Conservation (phyloP, 2,113 vertebrate species). For the Siniperca chuatsi region DNA sequence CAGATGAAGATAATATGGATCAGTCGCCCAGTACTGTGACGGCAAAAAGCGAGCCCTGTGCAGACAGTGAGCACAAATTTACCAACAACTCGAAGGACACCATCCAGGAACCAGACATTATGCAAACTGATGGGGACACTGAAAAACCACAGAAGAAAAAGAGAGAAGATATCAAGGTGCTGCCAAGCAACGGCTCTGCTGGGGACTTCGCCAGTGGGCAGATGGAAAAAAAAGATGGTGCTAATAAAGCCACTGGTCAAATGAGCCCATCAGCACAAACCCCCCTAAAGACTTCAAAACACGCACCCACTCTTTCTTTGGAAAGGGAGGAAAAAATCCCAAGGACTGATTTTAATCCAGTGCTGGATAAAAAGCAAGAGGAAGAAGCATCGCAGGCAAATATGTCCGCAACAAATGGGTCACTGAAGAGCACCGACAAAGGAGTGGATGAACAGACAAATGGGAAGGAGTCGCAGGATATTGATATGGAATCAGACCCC, state of each 20-base stretch:
- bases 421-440: constrained; percentile 32
- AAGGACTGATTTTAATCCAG: constrained; percentile 76
- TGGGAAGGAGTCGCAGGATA: constrained; percentile 61
- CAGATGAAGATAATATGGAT: constrained; percentile 73
- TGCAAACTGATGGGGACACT: constrained; percentile 52
- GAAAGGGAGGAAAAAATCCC: constrained; percentile 79
- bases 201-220: constrained; percentile 38
- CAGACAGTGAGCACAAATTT: constrained; percentile 24
- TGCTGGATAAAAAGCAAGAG: constrained; percentile 46
- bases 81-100: constrained; percentile 28
- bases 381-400: constrained; percentile 39
- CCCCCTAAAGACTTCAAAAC: constrained; percentile 65
- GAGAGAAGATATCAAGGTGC: constrained; percentile 59
- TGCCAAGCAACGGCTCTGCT: constrained; percentile 38
- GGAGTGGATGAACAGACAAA: constrained; percentile 52
- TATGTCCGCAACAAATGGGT: constrained; percentile 25
- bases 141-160: constrained; percentile 75
- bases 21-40: constrained; percentile 41
- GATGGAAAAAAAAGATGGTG: constrained; percentile 40
- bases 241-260: constrained; percentile 48
- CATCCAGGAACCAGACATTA: constrained; percentile 43
- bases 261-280: constrained; percentile 50
- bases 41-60: constrained; percentile 31
- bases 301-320: constrained; percentile 55
- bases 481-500: constrained; percentile 67